Base-by-base conservation (phyloP, 2,113 vertebrate species). In the Sinocyclocheilus anophthalmus region DNA sequence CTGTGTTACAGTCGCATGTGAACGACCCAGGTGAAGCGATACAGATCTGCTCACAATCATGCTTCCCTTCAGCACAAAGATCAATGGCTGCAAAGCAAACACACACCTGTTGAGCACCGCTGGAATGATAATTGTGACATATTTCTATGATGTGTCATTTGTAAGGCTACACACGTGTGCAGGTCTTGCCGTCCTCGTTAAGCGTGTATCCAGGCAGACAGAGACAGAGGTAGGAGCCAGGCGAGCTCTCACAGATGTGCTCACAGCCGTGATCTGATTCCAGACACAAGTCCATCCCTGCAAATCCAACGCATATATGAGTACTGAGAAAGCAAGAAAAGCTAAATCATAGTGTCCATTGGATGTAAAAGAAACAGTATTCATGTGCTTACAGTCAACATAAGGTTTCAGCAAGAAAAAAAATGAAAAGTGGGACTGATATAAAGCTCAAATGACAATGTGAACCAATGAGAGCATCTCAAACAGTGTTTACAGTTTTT, bases 121-220 rank as follows among this genome's bases (percentile, higher is more conserved):
- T 8, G 75, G 20, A 78, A 45, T 50, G 30, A 13, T 57, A 42
- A 84, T 26, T 12, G 5, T 75, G 22, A 48, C n/a, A 75, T 37
- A 20, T 13, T 55, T 72, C 10, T 13, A 14, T 18, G 55, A 5
- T 12, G 9, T 26, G 33, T 76, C 9, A 26, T 57, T 73, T 75
- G 63, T 70, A 9, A 42, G 57, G 16, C 2, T 75, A 84, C 86
- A 33, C 61, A 97, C 96, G 76, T 88, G 93, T 89, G 79, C 98
- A 99, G 8, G 95, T 97, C 93, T 95, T 99, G 85, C 94, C 92
- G 0, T 99, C 97, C 0, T 85, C 7, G 0, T 96, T 95, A 67
- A 99, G 96, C 7, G 90, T 94, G 94, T 97, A 96, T 42, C 97
- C 97, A 0, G 94, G 94, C 90, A 96, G 94, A 90, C 98, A 99